A percentile compares a stretch with the other conserved stretches of the same genome.
Conservation (phyloP, 2,113 vertebrate species). For the Strix aluco region DNA sequence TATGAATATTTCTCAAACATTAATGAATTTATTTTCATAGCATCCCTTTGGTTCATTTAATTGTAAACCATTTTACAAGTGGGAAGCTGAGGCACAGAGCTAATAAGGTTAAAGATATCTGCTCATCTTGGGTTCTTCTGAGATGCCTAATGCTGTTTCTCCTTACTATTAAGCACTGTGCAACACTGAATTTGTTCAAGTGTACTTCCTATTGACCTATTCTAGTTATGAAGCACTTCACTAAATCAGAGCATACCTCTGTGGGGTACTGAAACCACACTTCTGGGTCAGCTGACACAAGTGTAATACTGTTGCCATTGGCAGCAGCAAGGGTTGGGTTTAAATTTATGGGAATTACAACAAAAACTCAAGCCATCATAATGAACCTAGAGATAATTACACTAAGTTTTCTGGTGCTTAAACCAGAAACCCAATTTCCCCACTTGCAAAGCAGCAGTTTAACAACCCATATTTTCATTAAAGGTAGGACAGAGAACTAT, state of each 20-base stretch:
- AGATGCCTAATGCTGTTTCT: slow-evolving; percentile 12
- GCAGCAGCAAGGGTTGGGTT: too few relatives aligned
- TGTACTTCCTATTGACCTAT: slow-evolving; percentile 54
- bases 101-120: slow-evolving; percentile 69
- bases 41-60: slow-evolving; percentile 55
- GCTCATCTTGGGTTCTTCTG: slow-evolving; percentile 33
- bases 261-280: slow-evolving; percentile 28
- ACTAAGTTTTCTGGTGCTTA: too few relatives aligned
- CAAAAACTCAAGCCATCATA: too few relatives aligned
- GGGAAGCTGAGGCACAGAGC: slow-evolving; percentile 65
- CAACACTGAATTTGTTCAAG: slow-evolving; percentile 34
- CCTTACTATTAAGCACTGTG: slow-evolving; percentile 3
- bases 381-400: too few relatives aligned
- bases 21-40: slow-evolving; percentile 66
- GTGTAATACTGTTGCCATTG: too few relatives aligned
- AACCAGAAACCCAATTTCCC: too few relatives aligned
- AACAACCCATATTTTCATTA: too few relatives aligned
- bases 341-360: too few relatives aligned
- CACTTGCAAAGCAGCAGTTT: too few relatives aligned
- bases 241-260: slow-evolving; percentile 54
- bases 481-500: too few relatives aligned
- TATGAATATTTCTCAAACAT: slow-evolving; percentile 43
- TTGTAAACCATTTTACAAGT: slow-evolving; percentile 58
- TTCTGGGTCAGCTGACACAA: not conserved
- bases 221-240: slow-evolving; percentile 40